Evolutionary conservation across 2,888 invertebrate genomes (phyloP).

Genomic region (Periphyllus acericola): DNA sequence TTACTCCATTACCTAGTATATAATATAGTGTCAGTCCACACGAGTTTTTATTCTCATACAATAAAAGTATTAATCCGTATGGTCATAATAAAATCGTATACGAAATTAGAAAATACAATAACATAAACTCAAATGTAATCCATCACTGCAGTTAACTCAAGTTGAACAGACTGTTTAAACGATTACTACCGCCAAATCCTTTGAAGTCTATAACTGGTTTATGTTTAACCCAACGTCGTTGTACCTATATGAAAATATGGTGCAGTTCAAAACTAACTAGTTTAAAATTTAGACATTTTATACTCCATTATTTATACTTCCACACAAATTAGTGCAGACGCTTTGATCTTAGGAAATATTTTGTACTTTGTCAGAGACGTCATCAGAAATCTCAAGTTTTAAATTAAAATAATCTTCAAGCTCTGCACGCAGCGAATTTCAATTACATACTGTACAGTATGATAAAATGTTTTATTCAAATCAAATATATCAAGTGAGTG

Average conservation of each 20-base stretch:
- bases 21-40: neutral
- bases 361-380: no score
- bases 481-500: no score
- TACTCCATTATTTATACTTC: constrained; percentile 10
- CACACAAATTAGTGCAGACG: neutral
- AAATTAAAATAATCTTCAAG: no score
- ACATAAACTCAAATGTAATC: constrained; percentile 25
- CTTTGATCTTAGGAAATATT: neutral
- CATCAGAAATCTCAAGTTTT: no score
- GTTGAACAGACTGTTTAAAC: constrained; percentile 45
- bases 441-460: neutral
- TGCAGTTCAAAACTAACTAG: constrained; percentile 1
- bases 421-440: neutral
- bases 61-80: constrained; percentile 35
- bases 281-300: constrained; percentile 44
- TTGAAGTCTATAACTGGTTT: constrained; percentile 55
- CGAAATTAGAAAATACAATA: constrained; percentile 36
- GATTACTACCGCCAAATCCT: constrained; percentile 48
- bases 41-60: constrained; percentile 10
- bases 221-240: constrained; percentile 21
- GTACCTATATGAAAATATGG: neutral
- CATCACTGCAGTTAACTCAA: constrained; percentile 31
- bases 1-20: neutral
- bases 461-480: no score
- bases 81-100: constrained; percentile 40